Evolutionary conservation across 2,888 invertebrate genomes (phyloP).

Genomic region (Plebejus argus): DNA sequence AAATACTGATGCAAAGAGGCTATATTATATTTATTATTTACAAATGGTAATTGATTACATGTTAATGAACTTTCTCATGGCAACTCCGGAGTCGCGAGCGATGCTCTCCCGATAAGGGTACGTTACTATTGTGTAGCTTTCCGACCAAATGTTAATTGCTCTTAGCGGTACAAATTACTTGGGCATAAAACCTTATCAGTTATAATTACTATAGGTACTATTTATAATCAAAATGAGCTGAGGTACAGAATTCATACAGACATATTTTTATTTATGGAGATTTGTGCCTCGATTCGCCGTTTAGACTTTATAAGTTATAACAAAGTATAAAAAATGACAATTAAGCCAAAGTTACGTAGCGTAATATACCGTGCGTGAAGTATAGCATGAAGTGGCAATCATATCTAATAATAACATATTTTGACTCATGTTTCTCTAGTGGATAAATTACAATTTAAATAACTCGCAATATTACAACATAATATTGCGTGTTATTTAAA

Average conservation of each 20-base stretch:
- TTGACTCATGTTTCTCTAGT: background rate
- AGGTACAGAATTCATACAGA: too few relatives aligned
- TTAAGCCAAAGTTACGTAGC: background rate
- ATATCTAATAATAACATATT: background rate
- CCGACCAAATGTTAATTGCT: conserved; percentile 10
- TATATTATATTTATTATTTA: background rate
- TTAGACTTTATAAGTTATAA: too few relatives aligned
- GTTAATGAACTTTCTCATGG: conserved; percentile 34
- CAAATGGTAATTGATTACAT: background rate
- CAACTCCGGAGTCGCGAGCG: conserved; percentile 4
- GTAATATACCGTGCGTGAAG: background rate
- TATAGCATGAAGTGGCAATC: background rate
- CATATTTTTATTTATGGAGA: too few relatives aligned
- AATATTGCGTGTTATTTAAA: too few relatives aligned
- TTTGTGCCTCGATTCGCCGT: background rate
- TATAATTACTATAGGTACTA: too few relatives aligned
- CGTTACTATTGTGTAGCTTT: background rate
- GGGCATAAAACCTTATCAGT: background rate
- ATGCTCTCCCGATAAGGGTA: conserved; percentile 26
- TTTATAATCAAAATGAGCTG: too few relatives aligned
- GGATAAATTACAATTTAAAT: too few relatives aligned
- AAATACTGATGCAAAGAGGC: too few relatives aligned
- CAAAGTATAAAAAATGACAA: background rate
- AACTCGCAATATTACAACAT: too few relatives aligned
- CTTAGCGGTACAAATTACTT: background rate